Evolutionary conservation across 2,113 vertebrate genomes (phyloP), one percentile per base, ranked within the genome.

Genomic region (Bambusicola thoracicus): DNA sequence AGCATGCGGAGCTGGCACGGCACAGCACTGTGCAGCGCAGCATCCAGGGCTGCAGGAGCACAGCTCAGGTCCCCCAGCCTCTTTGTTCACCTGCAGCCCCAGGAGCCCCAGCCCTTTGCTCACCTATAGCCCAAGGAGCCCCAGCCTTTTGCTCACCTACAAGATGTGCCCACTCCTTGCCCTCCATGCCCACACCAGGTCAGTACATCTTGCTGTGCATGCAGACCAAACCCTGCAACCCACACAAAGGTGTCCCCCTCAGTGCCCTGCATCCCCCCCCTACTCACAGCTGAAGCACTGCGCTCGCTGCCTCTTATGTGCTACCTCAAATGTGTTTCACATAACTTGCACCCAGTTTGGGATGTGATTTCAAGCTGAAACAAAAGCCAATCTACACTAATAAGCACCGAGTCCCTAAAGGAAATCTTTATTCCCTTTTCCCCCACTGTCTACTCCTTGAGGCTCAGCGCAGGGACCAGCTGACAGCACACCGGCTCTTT

Each of bases 211-310:
- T 13, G 11, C 77, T 34, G 5, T 1, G 9, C 8, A 7, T 0
- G 51, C 34, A 29, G 14, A 44, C 80, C 13, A 75, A 67, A 10
- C 18, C 69, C 44, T 30, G 4, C 49, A 16, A 5, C 14, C n/a
- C 56, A 36, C 40, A 4, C 12, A 14, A 6, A 1, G 24, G 12
- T 41, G 25, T 18, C 8, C 30, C 53, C 55, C 61, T 63, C 41
- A 16, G n/a, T 5, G 27, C 3, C 55, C 49, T 59, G 32, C 27
- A 1, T 1, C 16, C 66, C 58, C 48, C 41, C 4, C 30, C 77
- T n/a, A 10, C 17, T 38, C 44, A 8, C 0, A 1, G 46, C 66
- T 51, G 21, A 15, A n/a, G 40, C 75, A 2, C 7, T 0, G 43
- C 72, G 21, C 49, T 24, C 53, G 1, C 85, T 5, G 30, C 29